Base-by-base conservation (phyloP, 2,888 invertebrate genomes). In the Athalia cordata region DNA sequence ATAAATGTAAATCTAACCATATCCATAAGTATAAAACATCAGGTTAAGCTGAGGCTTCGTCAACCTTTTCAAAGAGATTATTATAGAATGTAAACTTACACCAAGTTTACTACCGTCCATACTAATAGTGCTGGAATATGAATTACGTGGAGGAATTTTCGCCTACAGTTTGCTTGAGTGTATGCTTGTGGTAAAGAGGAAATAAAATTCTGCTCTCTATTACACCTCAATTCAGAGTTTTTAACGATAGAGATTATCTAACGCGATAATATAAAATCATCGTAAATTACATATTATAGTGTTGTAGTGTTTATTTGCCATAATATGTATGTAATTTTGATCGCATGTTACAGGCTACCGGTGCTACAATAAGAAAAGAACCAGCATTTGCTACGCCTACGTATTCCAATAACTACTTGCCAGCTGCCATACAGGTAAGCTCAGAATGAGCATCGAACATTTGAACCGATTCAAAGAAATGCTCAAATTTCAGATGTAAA, bases 381-480 rank as follows among this genome's bases (percentile, higher is more conserved):
- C 89, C 89, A 43, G 85, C 87, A 65, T 89, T 86, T 79, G 79
- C 87, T 43, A 85, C 82, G 52, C 92, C 93, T 3, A 88, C 92
- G 75, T 91, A 94, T 15, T 92, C 92, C 0, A 92, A 93, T 82
- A 93, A 94, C 3, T 94, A 93, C 87, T 91, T 94, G 0, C 94
- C 94, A 0, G 94, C 94, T 0, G 92, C 93, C 0, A 94, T 94
- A 94, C 94, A 94, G 87, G 91, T 94, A 65, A 92, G 75, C 50
- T 59, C 15, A 11, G 7, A n/a, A 62, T 45, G 0, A 15, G 6
- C 43, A 72, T 72, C n/a, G 52, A 72, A 59, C 59, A 47, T 13
- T 49, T 59, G 29, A 29, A 52, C 55, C 43, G 43, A 8, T 8
- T 43, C 64, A 6, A 29, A 29, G 29, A 29, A 29, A 29, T 29